Percentiles rank a stretch among this genome's conserved stretches.
These are phyloP conservation scores for Allygus modestus DNA, from an alignment of 2,888 invertebrate species.

Conservation along the genomic window DNA sequence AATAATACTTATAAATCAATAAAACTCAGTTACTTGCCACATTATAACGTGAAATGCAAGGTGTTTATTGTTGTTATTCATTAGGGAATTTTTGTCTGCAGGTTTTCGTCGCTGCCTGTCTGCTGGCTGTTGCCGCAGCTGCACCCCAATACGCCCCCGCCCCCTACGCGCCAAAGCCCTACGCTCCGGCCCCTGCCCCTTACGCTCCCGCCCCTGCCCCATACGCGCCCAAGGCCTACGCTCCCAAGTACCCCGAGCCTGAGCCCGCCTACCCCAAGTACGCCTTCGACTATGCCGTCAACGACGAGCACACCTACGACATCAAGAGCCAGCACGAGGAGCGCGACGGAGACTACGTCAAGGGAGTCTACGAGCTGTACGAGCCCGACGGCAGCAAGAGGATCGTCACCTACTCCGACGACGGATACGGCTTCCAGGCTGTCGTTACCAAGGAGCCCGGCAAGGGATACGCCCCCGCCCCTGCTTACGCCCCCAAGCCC, in stretches of 20 bases:
- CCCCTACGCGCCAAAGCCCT: constrained; percentile 72
- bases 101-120: constrained; percentile 77
- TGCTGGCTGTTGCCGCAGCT: constrained; percentile 74
- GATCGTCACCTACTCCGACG: constrained; percentile 69
- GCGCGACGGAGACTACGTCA: constrained; percentile 70
- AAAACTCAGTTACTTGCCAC: too few relatives aligned
- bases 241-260: constrained; percentile 63
- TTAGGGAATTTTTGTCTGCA: constrained; percentile 61
- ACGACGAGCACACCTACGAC: constrained; percentile 70
- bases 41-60: too few relatives aligned
- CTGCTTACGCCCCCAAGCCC: constrained; percentile 39
- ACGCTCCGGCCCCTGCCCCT: constrained; percentile 67
- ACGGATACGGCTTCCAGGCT: constrained; percentile 71
- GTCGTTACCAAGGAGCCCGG: constrained; percentile 69
- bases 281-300: constrained; percentile 59
- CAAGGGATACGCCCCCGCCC: constrained; percentile 35
- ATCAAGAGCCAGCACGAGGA: constrained; percentile 69
- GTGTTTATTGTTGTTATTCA: too few relatives aligned
- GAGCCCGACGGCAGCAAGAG: constrained; percentile 63
- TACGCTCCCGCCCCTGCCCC: constrained; percentile 58
- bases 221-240: constrained; percentile 48
- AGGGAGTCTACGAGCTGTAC: constrained; percentile 68
- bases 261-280: constrained; percentile 57
- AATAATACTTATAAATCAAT: too few relatives aligned
- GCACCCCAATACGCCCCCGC: constrained; percentile 74